Conservation (phyloP, 1,140 invertebrate species). For the Pseudomyrmex pallidus region DNA sequence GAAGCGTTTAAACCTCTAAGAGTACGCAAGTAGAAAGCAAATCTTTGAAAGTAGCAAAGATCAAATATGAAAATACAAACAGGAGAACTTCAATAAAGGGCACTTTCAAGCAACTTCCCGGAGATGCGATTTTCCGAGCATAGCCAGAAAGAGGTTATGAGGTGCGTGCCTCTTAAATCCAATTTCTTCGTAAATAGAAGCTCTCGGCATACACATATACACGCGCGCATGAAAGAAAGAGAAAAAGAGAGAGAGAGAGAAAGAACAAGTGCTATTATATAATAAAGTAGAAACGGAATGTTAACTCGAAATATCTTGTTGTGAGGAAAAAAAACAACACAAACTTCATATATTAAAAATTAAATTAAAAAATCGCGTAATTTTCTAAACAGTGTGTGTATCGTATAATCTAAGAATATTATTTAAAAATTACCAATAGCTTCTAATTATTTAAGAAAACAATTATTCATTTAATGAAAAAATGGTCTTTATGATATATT, state of each 20-base stretch:
- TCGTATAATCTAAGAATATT: background rate
- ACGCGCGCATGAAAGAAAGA: slow-evolving; percentile 11
- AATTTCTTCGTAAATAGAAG: slow-evolving; percentile 51
- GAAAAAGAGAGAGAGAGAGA: background rate
- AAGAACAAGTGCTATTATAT: no score
- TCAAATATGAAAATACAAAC: slow-evolving; percentile 57
- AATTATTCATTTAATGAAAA: no score
- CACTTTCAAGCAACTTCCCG: slow-evolving; percentile 25
- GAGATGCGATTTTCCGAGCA: slow-evolving; percentile 41
- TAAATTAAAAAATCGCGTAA: no score
- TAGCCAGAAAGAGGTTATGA: slow-evolving; percentile 31
- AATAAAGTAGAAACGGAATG: no score
- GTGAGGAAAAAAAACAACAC: no score
- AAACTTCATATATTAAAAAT: no score
- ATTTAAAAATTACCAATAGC: no score
- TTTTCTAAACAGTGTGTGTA: no score
- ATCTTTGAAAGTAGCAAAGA: slow-evolving; percentile 43
- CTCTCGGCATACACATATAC: background rate
- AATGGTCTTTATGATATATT: no score
- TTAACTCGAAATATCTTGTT: no score
- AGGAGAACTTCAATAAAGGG: slow-evolving; percentile 46
- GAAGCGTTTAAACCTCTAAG: background rate
- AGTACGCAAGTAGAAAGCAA: slow-evolving; percentile 29
- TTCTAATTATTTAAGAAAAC: no score
- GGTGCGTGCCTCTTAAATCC: slow-evolving; percentile 40